Percentiles rank a stretch among this genome's conserved stretches.
Evolutionary conservation across 2,888 invertebrate genomes (phyloP).

Genomic region (Drosophila paranaensis): DNA sequence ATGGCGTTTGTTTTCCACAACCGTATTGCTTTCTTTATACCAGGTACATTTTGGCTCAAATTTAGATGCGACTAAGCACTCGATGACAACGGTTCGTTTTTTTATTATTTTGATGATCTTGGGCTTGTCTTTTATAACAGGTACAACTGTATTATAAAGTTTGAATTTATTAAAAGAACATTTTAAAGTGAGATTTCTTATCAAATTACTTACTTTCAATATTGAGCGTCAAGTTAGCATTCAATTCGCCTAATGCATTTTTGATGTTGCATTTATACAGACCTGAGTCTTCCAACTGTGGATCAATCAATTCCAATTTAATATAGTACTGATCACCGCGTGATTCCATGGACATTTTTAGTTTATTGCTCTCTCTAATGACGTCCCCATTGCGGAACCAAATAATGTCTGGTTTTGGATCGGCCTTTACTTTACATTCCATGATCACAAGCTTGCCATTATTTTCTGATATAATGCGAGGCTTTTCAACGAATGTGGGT

Average conservation of each 20-base stretch:
- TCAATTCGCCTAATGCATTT: conserved; percentile 97
- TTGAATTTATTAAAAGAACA: not conserved
- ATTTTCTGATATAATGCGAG: conserved; percentile 93
- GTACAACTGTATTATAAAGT: conserved; percentile 89
- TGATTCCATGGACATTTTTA: conserved; percentile 91
- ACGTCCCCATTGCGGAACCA: conserved; percentile 93
- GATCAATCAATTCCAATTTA: conserved; percentile 94
- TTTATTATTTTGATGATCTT: conserved; percentile 96
- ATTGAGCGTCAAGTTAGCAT: conserved; percentile 98
- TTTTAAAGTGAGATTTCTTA: not conserved
- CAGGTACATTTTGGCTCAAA: conserved; percentile 97
- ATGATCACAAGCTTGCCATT: conserved; percentile 93
- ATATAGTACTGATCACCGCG: conserved; percentile 93
- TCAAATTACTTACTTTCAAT: conserved; percentile 93
- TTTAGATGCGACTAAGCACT: conserved; percentile 96
- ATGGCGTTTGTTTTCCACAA: conserved; percentile 87
- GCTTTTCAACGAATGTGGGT: conserved; percentile 97
- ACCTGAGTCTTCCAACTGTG: conserved; percentile 97
- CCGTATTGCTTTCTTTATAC: conserved; percentile 94
- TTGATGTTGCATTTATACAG: conserved; percentile 99
- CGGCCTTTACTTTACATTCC: conserved; percentile 94
- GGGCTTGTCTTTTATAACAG: conserved; percentile 96
- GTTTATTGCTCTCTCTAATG: conserved; percentile 92
- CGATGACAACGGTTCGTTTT: conserved; percentile 96
- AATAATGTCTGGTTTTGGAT: conserved; percentile 91